Percentiles rank a stretch among this genome's conserved stretches.
These are phyloP conservation scores for Corythoichthys haematopterus DNA, from an alignment of 2,113 vertebrate genomes.

Conservation along the genomic window DNA sequence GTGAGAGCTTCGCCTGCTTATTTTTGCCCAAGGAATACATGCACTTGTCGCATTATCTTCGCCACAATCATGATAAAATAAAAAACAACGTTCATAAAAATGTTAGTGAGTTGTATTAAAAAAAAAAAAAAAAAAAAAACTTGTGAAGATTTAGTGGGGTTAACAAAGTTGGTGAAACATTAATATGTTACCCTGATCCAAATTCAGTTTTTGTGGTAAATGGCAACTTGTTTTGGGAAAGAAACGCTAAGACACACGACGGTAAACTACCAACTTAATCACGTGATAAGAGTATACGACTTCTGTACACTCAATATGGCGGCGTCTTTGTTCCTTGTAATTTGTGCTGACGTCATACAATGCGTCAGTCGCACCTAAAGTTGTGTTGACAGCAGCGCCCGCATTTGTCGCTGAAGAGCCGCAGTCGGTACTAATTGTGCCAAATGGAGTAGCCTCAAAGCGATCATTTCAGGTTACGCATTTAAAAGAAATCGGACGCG, in stretches of 20 bases:
- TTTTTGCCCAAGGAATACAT: background rate
- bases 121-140: background rate
- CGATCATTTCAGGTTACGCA: constrained; percentile 22
- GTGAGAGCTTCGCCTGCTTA: background rate
- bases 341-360: constrained; percentile 15
- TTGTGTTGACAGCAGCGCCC: constrained; percentile 65
- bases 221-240: background rate
- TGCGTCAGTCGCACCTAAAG: constrained; percentile 57
- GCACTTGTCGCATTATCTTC: background rate
- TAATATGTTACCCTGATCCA: background rate
- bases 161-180: background rate
- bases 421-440: constrained; percentile 33
- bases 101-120: background rate
- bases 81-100: background rate
- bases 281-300: background rate
- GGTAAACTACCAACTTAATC: background rate
- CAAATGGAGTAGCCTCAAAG: constrained; percentile 55
- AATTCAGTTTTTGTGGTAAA: background rate
- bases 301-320: constrained; percentile 60
- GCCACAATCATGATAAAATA: background rate
- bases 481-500: constrained; percentile 15
- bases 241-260: background rate
- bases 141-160: no score
- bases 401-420: constrained; percentile 56
- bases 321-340: constrained; percentile 2